A percentile compares a stretch with the other conserved stretches of the same genome.
Conservation (phyloP, 2,888 invertebrate species). For the Seira ritae region DNA sequence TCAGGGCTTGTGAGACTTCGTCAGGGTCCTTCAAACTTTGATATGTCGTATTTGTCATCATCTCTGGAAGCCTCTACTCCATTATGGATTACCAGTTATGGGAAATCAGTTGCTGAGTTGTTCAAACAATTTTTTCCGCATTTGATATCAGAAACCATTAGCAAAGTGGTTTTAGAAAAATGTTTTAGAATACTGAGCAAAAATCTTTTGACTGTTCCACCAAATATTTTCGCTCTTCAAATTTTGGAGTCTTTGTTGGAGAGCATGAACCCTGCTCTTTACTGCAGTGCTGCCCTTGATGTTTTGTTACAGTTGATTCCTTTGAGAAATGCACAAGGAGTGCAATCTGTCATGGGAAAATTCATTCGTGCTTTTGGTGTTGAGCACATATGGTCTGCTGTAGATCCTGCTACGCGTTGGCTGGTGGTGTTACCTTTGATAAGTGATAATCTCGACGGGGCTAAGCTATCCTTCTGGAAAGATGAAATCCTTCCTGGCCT, state of each 20-base stretch:
- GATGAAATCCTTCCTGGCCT: constrained; percentile 63
- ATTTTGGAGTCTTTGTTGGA: constrained; percentile 64
- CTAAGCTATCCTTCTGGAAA: constrained; percentile 69
- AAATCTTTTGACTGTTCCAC: constrained; percentile 70
- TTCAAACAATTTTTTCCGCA: constrained; percentile 65
- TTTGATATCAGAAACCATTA: constrained; percentile 46
- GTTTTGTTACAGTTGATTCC: constrained; percentile 70
- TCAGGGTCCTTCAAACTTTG: constrained; percentile 39
- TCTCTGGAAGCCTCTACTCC: constrained; percentile 64
- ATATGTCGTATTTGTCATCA: constrained; percentile 55
- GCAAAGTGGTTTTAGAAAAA: constrained; percentile 53
- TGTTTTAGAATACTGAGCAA: constrained; percentile 66
- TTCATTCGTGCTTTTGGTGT: constrained; percentile 71
- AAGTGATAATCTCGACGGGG: constrained; percentile 62
- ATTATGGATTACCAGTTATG: constrained; percentile 67
- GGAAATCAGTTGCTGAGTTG: constrained; percentile 43
- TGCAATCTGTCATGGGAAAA: constrained; percentile 55
- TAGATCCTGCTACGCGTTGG: constrained; percentile 59
- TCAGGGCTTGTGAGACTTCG: constrained; percentile 63
- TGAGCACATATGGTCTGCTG: constrained; percentile 67
- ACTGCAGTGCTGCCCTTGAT: constrained; percentile 63
- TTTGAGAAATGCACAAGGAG: constrained; percentile 56
- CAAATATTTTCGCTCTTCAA: constrained; percentile 66
- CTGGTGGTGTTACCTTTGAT: constrained; percentile 70
- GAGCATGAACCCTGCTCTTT: constrained; percentile 50